Percentiles rank a stretch among this genome's conserved stretches.
Conservation (phyloP, 1,140 invertebrate species). For the Protaetia brevitarsis region DNA sequence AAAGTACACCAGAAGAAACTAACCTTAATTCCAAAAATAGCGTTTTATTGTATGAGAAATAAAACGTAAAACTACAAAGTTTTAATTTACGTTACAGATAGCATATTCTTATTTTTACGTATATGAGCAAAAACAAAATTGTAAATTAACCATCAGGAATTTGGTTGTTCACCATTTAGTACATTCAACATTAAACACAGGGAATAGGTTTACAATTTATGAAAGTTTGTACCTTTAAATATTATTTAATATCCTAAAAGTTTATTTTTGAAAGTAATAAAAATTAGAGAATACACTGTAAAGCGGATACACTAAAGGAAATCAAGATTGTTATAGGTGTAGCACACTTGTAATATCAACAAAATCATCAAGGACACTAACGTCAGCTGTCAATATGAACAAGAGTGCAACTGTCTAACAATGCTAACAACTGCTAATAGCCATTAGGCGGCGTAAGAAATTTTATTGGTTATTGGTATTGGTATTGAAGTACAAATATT, state of each 20-base stretch:
- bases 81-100: neutral
- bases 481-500: neutral
- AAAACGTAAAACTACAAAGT: neutral
- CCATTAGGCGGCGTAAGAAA: too few species aligned
- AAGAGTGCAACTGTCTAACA: neutral
- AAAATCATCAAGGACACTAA: slow-evolving; percentile 28
- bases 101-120: neutral
- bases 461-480: neutral
- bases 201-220: neutral
- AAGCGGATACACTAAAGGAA: neutral
- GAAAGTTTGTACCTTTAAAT: too few species aligned
- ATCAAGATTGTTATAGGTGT: slow-evolving; percentile 9
- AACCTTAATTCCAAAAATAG: slow-evolving; percentile 21
- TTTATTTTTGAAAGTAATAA: neutral
- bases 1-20: slow-evolving; percentile 2
- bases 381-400: slow-evolving; percentile 3
- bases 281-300: neutral
- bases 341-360: slow-evolving; percentile 11
- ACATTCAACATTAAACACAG: neutral
- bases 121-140: neutral
- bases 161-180: neutral
- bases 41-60: neutral
- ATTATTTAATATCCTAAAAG: neutral
- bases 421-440: neutral
- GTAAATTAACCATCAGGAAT: neutral